phyloP scores from a whole-genome alignment of 2,888 invertebrate genomes.

The Cylindroiulus punctatus region DNA sequence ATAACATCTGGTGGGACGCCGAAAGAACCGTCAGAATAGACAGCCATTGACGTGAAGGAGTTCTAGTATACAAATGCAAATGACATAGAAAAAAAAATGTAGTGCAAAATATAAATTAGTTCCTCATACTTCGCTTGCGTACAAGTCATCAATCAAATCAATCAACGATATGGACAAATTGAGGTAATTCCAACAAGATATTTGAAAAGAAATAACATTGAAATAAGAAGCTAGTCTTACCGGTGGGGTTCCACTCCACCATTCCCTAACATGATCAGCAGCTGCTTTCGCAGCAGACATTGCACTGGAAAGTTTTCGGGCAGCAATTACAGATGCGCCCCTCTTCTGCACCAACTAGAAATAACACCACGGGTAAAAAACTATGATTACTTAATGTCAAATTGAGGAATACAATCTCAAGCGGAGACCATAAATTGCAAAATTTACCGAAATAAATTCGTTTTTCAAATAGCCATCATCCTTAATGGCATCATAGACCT shows the following conservation, averaged over 20 bases:
- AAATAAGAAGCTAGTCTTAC: conserved; percentile 56
- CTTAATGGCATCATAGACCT: conserved; percentile 78
- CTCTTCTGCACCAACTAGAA: conserved; percentile 90
- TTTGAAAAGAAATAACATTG: too few relatives aligned
- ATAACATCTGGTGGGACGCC: conserved; percentile 88
- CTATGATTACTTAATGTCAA: conserved; percentile 46
- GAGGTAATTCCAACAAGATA: not conserved
- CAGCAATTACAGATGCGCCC: conserved; percentile 96
- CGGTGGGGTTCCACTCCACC: conserved; percentile 86
- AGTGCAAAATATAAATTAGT: too few relatives aligned
- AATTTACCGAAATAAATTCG: conserved; percentile 77
- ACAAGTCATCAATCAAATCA: not conserved
- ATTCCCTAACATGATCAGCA: conserved; percentile 96
- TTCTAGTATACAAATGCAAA: conserved; percentile 56
- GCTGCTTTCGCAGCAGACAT: conserved; percentile 99
- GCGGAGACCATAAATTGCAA: not conserved
- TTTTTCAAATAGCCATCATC: conserved; percentile 84
- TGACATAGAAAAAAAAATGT: not conserved
- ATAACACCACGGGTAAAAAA: conserved; percentile 46
- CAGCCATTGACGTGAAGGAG: conserved; percentile 93
- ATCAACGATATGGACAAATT: not conserved
- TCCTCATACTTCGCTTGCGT: too few relatives aligned
- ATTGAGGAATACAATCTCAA: not conserved
- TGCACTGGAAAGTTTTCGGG: conserved; percentile 97
- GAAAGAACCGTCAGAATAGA: conserved; percentile 95